Percentiles rank a stretch among this genome's conserved stretches.
Conservation (phyloP, 2,888 invertebrate genomes). For the Meteorus cinctellus region DNA sequence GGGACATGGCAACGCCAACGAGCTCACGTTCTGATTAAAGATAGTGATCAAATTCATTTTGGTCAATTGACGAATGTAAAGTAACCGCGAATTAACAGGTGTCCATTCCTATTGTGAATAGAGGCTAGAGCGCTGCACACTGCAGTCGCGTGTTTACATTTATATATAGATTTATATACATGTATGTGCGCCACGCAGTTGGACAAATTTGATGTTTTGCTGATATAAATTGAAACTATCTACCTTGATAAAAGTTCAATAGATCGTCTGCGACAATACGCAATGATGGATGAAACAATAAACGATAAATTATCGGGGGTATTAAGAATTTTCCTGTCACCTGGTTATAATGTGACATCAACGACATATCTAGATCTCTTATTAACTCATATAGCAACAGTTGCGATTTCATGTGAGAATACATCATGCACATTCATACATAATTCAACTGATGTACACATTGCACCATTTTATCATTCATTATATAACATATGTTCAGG, state of each 20-base stretch:
- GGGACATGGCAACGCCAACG: no score
- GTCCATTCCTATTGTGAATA: no score
- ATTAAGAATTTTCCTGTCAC: slow-evolving; percentile 77
- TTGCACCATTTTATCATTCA: neutral
- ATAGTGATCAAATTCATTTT: no score
- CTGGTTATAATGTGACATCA: slow-evolving; percentile 76
- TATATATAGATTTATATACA: no score
- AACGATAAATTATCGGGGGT: slow-evolving; percentile 77
- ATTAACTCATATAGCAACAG: slow-evolving; percentile 63
- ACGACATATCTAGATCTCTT: slow-evolving; percentile 68
- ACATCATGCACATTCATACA: neutral
- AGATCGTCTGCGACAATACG: slow-evolving; percentile 4
- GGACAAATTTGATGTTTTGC: no score
- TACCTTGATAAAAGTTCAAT: no score
- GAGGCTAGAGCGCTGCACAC: no score
- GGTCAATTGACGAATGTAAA: no score
- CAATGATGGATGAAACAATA: slow-evolving; percentile 51
- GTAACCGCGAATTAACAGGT: no score
- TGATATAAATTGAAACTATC: no score
- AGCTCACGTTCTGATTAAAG: no score
- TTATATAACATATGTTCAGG: slow-evolving; percentile 10
- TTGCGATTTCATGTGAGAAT: slow-evolving; percentile 56
- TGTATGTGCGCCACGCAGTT: no score
- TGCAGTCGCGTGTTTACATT: neutral
- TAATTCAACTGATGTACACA: neutral